phyloP scores from a whole-genome alignment of 30 jellyfish, hydroid and myxozoan species.

The Cassiopea xamachana region DNA sequence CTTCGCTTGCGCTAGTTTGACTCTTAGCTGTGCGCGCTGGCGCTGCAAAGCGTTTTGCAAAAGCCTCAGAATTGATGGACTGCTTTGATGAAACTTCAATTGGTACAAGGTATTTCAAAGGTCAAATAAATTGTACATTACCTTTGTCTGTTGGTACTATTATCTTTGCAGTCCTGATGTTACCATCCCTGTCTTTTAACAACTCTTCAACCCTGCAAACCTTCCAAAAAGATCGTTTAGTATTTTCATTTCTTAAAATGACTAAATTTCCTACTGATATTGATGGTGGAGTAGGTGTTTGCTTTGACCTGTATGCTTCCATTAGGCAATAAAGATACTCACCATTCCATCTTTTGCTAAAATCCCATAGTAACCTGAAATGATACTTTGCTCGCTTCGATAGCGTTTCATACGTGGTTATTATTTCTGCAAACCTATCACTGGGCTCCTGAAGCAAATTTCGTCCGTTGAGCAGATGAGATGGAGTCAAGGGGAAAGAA shows the following conservation, averaged over 20 bases:
- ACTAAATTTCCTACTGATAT: not conserved
- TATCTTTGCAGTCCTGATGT: conserved; percentile 23
- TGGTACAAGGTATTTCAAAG: conserved; percentile 16
- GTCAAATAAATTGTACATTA: conserved; percentile 13
- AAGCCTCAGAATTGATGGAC: too few species aligned
- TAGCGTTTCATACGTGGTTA: conserved; percentile 14
- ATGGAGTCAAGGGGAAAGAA: conserved; percentile 20
- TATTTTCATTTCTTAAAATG: too few species aligned
- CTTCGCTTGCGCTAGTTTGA: not conserved
- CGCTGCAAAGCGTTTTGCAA: too few species aligned
- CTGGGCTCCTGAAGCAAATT: conserved; percentile 16
- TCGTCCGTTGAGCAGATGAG: conserved; percentile 14
- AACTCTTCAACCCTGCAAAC: conserved; percentile 30
- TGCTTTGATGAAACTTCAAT: too few species aligned
- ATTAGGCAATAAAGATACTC: conserved; percentile 12
- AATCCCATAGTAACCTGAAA: conserved; percentile 14
- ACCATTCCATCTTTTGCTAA: conserved; percentile 17
- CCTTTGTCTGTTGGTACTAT: not conserved
- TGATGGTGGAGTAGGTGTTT: not conserved
- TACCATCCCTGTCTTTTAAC: conserved; percentile 38
- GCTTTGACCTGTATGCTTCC: conserved; percentile 4
- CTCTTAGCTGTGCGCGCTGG: too few species aligned
- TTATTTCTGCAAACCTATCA: conserved; percentile 23
- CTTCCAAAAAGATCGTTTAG: conserved; percentile 4
- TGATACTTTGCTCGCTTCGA: conserved; percentile 14